Evolutionary conservation across 2,113 vertebrate genomes (phyloP).

Genomic region (Cranoglanis bouderius): DNA sequence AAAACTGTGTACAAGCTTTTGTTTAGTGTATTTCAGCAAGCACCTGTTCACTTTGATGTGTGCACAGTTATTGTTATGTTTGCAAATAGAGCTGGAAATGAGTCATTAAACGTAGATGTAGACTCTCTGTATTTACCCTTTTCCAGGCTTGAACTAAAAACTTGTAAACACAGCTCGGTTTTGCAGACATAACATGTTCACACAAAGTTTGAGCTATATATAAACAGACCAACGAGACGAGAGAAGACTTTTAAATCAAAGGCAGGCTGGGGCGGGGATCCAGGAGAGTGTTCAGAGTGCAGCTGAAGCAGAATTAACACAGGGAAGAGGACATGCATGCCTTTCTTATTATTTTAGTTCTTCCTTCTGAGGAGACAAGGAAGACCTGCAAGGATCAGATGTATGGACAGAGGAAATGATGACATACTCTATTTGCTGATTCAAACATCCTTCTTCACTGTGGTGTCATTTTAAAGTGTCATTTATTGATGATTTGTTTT

Average conservation of each 20-base stretch:
- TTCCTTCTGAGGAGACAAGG: not conserved
- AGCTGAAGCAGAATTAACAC: not conserved
- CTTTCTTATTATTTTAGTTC: not conserved
- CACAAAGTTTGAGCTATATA: not conserved
- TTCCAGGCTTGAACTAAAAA: not conserved
- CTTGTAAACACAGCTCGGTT: not conserved
- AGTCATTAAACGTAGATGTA: not conserved
- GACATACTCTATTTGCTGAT: not conserved
- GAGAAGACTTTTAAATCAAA: not conserved
- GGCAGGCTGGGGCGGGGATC: not conserved
- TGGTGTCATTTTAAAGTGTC: not conserved
- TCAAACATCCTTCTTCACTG: not conserved
- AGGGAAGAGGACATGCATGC: too few species aligned
- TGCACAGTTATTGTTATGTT: not conserved
- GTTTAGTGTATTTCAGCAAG: not conserved
- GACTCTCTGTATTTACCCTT: not conserved
- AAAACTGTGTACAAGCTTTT: not conserved
- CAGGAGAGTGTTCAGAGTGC: not conserved
- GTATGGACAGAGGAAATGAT: not conserved
- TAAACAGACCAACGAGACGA: not conserved
- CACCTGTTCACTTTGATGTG: not conserved
- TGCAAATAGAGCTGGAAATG: too few species aligned
- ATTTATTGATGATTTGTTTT: not conserved
- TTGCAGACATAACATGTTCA: constrained; percentile 19
- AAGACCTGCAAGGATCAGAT: not conserved